Conservation (phyloP, 2,113 vertebrate species). For the Caracal caracal region DNA sequence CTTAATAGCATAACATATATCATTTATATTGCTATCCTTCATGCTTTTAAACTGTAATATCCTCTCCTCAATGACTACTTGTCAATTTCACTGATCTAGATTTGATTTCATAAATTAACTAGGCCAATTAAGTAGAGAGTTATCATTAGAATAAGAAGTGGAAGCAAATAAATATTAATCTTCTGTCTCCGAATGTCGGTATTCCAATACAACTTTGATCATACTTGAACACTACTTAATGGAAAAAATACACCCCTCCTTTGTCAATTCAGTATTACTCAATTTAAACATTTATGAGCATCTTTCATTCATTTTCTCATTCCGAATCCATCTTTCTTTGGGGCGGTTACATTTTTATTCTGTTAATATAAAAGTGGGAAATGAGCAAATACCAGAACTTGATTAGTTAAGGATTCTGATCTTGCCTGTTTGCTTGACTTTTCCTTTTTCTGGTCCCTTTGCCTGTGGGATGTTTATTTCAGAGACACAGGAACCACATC, state of each 20-base stretch:
- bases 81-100: slow-evolving; percentile 87
- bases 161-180: slow-evolving; percentile 87
- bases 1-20: slow-evolving; percentile 84
- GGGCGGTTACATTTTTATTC: slow-evolving; percentile 27
- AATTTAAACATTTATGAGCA: slow-evolving; percentile 15
- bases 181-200: slow-evolving; percentile 65
- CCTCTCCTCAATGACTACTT: slow-evolving; percentile 85
- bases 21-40: slow-evolving; percentile 84
- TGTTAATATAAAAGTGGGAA: neutral
- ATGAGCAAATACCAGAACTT: neutral
- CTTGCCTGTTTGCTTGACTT: neutral
- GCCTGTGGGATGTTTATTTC: neutral
- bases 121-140: slow-evolving; percentile 84
- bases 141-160: slow-evolving; percentile 84
- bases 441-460: neutral
- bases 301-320: slow-evolving; percentile 54
- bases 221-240: slow-evolving; percentile 41
- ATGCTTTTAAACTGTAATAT: slow-evolving; percentile 86
- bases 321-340: neutral
- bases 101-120: slow-evolving; percentile 88
- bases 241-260: slow-evolving; percentile 20
- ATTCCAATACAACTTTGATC: slow-evolving; percentile 66
- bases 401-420: neutral
- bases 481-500: neutral
- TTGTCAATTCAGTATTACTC: slow-evolving; percentile 29